Evolutionary conservation across 2,797 vertebrate species (phyloP).

Genomic region (Rhinophrynus dorsalis): DNA sequence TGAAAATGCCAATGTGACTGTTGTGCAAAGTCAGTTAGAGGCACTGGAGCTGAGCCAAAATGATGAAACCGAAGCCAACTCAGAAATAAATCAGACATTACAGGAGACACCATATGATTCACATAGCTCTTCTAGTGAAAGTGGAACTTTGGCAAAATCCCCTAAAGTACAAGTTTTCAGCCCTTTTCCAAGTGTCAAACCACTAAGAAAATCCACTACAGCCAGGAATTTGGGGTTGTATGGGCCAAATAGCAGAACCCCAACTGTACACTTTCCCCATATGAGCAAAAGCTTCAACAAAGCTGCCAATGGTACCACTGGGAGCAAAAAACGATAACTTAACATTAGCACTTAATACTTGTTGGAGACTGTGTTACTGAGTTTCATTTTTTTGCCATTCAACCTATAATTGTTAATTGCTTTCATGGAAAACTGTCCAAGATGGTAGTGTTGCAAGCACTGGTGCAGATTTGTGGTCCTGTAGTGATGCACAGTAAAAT

Average conservation of each 20-base stretch:
- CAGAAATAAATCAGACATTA: slow-evolving; percentile 45
- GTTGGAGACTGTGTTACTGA: slow-evolving; percentile 5
- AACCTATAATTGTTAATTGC: background rate
- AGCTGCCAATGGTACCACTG: slow-evolving; percentile 59
- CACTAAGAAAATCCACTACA: slow-evolving; percentile 85
- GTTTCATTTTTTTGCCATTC: background rate
- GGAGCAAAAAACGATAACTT: slow-evolving; percentile 77
- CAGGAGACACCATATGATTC: slow-evolving; percentile 59
- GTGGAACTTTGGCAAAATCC: slow-evolving; percentile 54
- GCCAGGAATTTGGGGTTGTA: slow-evolving; percentile 94
- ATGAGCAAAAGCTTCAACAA: slow-evolving; percentile 85
- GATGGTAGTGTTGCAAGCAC: background rate
- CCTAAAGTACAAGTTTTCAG: slow-evolving; percentile 77
- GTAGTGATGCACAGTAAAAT: background rate
- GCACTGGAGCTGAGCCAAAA: slow-evolving; percentile 71
- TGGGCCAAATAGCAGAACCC: slow-evolving; percentile 89
- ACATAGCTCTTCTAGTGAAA: slow-evolving; percentile 59
- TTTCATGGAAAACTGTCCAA: background rate
- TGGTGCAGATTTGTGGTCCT: background rate
- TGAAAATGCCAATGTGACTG: slow-evolving; percentile 54
- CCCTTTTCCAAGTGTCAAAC: slow-evolving; percentile 91
- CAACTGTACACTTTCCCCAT: slow-evolving; percentile 89
- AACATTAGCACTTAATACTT: background rate
- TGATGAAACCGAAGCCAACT: slow-evolving; percentile 25
- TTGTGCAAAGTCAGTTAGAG: slow-evolving; percentile 77